Evolutionary conservation across 2,113 vertebrate species (phyloP).

Genomic region (Emydura subglobosa): DNA sequence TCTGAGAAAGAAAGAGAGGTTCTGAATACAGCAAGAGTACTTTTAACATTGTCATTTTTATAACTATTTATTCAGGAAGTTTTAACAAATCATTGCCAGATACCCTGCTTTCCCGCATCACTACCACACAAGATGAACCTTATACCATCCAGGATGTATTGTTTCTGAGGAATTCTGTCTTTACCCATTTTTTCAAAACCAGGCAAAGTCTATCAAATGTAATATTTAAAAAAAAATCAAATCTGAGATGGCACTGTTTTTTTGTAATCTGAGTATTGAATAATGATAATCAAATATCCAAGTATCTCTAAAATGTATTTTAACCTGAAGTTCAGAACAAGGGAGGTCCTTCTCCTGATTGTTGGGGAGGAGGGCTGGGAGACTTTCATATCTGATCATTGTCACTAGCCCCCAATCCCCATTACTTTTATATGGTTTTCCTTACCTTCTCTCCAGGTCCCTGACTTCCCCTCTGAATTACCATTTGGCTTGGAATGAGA

Average conservation of each 20-base stretch:
- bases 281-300: not conserved
- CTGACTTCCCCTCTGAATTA: not conserved
- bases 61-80: constrained; percentile 26
- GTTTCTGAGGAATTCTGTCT: not conserved
- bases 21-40: not conserved
- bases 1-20: not conserved
- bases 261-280: not conserved
- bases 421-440: not conserved
- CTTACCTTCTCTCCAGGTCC: not conserved
- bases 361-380: not conserved
- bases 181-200: not conserved
- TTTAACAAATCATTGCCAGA: not conserved
- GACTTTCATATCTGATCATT: not conserved
- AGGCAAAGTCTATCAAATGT: not conserved
- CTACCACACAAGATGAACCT: not conserved
- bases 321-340: not conserved
- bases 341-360: not conserved
- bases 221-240: not conserved
- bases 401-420: not conserved
- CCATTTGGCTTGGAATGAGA: not conserved
- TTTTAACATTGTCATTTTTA: not conserved
- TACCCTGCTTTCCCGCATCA: constrained; percentile 5
- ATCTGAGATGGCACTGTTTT: not conserved
- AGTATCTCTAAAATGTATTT: not conserved
- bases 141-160: not conserved